These are phyloP conservation scores for Archips crataeganus DNA, from an alignment of 2,888 invertebrate genomes.

Conservation along the genomic window DNA sequence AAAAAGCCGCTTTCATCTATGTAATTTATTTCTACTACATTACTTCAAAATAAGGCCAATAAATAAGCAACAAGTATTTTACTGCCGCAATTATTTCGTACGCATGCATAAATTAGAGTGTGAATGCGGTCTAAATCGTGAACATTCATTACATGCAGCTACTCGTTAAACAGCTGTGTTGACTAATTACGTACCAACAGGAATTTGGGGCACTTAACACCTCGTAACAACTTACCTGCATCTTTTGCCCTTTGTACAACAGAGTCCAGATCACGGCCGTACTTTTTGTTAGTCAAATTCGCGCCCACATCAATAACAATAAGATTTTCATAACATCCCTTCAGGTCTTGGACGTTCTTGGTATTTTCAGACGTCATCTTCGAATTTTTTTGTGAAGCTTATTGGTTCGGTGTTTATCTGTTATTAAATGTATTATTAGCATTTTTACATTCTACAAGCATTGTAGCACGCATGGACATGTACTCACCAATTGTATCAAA, in stretches of 20 bases:
- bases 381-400: slow-evolving; percentile 78
- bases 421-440: slow-evolving; percentile 48
- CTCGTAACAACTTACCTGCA: slow-evolving; percentile 87
- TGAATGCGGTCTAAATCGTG: slow-evolving; percentile 13
- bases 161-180: slow-evolving; percentile 25
- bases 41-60: slow-evolving; percentile 35
- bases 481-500: slow-evolving; percentile 84
- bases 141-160: slow-evolving; percentile 15
- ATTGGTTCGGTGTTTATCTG: slow-evolving; percentile 82
- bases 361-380: slow-evolving; percentile 85
- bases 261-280: slow-evolving; percentile 95
- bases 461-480: slow-evolving; percentile 22
- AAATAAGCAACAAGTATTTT: slow-evolving; percentile 34
- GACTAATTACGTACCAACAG: slow-evolving; percentile 17
- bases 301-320: slow-evolving; percentile 97
- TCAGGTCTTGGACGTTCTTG: slow-evolving; percentile 85
- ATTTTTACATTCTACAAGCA: slow-evolving; percentile 38
- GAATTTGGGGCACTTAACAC: slow-evolving; percentile 14
- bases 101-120: slow-evolving; percentile 35
- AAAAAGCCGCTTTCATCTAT: slow-evolving; percentile 20
- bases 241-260: slow-evolving; percentile 97
- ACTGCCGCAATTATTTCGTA: slow-evolving; percentile 32
- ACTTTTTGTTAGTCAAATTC: slow-evolving; percentile 97
- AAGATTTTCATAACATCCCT: slow-evolving; percentile 95
- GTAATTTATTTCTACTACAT: slow-evolving; percentile 34